phyloP scores from a whole-genome alignment of 2,797 vertebrate genomes.

The Gymnodraco acuticeps region DNA sequence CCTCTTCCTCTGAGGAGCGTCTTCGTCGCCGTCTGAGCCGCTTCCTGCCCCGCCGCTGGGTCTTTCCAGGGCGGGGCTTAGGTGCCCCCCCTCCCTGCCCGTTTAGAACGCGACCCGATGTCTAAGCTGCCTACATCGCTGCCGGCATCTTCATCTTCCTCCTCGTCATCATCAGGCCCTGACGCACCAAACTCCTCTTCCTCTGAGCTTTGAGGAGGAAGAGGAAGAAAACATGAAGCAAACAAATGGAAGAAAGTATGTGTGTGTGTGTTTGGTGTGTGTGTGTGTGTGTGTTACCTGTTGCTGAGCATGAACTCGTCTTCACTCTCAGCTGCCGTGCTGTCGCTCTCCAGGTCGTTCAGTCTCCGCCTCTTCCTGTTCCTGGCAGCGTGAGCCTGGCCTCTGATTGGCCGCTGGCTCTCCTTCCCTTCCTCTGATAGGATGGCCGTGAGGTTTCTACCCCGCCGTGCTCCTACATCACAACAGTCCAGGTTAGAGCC shows the following conservation, averaged over 20 bases:
- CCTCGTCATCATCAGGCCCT: slow-evolving; percentile 90
- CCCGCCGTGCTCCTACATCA: slow-evolving; percentile 82
- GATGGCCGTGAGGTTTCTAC: slow-evolving; percentile 88
- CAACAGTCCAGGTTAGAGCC: background rate
- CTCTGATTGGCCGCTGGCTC: slow-evolving; percentile 86
- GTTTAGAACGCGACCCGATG: slow-evolving; percentile 79
- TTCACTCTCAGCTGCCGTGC: slow-evolving; percentile 94
- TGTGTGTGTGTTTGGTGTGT: slow-evolving; percentile 8
- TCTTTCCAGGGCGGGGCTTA: slow-evolving; percentile 40
- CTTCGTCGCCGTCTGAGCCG: slow-evolving; percentile 79
- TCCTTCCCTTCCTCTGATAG: slow-evolving; percentile 89
- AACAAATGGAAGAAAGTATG: background rate
- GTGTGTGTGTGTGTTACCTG: slow-evolving; percentile 81
- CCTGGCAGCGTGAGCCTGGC: slow-evolving; percentile 78
- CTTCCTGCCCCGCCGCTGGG: slow-evolving; percentile 57
- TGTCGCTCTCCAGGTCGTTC: slow-evolving; percentile 97
- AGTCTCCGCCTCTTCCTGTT: slow-evolving; percentile 93
- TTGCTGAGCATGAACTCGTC: slow-evolving; percentile 97
- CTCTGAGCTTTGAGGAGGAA: slow-evolving; percentile 85
- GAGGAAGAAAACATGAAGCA: background rate
- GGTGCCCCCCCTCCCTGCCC: slow-evolving; percentile 74
- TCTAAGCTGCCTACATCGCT: slow-evolving; percentile 88
- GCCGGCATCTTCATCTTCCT: slow-evolving; percentile 90
- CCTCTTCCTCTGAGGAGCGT: slow-evolving; percentile 93
- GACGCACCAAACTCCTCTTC: slow-evolving; percentile 93